Evolutionary conservation across 2,113 vertebrate species (phyloP).

Genomic region (Pollachius pollachius): DNA sequence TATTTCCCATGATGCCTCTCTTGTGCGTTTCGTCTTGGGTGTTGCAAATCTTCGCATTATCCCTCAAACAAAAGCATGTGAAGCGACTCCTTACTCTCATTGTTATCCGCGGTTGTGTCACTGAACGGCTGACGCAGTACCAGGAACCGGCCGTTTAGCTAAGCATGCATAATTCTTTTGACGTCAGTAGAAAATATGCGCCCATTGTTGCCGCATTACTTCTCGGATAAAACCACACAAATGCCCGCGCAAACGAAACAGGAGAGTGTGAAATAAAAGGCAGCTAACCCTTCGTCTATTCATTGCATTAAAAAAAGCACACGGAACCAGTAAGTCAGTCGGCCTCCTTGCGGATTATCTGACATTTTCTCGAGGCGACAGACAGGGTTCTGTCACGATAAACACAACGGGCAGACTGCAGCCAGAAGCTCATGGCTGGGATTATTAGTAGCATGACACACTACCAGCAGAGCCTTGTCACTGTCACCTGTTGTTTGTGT

Average conservation of each 20-base stretch:
- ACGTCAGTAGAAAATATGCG: conserved; percentile 30
- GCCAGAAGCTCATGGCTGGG: too few relatives aligned
- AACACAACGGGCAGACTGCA: too few relatives aligned
- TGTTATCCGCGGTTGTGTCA: background rate
- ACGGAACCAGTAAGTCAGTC: conserved; percentile 10
- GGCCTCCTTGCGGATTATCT: conserved; percentile 1
- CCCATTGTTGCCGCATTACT: conserved; percentile 40
- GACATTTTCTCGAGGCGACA: conserved; percentile 5
- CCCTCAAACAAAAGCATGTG: background rate
- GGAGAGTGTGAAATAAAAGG: conserved; percentile 19
- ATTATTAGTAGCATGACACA: too few relatives aligned
- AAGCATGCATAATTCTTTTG: conserved; percentile 41
- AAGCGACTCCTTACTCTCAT: background rate
- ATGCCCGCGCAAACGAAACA: conserved; percentile 19
- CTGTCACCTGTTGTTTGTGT: too few relatives aligned
- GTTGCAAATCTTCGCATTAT: background rate
- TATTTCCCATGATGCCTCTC: background rate
- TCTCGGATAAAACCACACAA: conserved; percentile 44
- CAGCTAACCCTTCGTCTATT: background rate
- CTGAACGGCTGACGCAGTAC: conserved; percentile 14
- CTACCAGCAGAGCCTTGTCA: too few relatives aligned
- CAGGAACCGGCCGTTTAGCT: conserved; percentile 36
- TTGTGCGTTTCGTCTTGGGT: background rate
- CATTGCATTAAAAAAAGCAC: conserved; percentile 9
- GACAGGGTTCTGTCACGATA: background rate